These are phyloP conservation scores for Sipha maydis DNA, from an alignment of 2,888 invertebrate species.

Conservation along the genomic window DNA sequence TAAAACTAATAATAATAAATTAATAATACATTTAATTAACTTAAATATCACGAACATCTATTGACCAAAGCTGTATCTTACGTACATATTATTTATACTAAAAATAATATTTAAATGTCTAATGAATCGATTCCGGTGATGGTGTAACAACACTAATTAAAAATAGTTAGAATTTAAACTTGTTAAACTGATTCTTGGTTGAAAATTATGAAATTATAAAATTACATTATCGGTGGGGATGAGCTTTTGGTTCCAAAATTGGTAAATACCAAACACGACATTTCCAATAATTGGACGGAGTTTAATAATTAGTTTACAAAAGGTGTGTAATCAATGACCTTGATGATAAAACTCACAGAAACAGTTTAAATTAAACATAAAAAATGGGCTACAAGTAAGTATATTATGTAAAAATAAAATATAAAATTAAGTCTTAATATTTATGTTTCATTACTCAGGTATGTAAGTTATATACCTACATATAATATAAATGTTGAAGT, in stretches of 20 bases:
- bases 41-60: not conserved
- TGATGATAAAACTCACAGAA: not conserved
- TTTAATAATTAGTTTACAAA: not conserved
- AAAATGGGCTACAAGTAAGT: not conserved
- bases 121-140: too few relatives aligned
- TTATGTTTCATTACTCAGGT: not conserved
- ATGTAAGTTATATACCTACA: too few relatives aligned
- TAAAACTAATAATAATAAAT: too few relatives aligned
- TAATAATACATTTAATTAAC: too few relatives aligned
- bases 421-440: slow-evolving; percentile 23
- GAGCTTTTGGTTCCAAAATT: not conserved
- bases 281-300: not conserved
- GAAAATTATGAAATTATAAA: not conserved
- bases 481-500: too few relatives aligned
- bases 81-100: not conserved
- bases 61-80: not conserved
- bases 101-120: too few relatives aligned
- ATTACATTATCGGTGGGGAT: not conserved
- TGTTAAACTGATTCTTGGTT: not conserved
- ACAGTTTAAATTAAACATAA: not conserved
- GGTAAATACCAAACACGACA: not conserved
- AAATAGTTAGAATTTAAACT: not conserved
- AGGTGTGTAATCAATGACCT: not conserved
- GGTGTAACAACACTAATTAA: too few relatives aligned
- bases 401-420: not conserved